Evolutionary conservation across 2,888 invertebrate genomes (phyloP).

Genomic region (Arge pagana): DNA sequence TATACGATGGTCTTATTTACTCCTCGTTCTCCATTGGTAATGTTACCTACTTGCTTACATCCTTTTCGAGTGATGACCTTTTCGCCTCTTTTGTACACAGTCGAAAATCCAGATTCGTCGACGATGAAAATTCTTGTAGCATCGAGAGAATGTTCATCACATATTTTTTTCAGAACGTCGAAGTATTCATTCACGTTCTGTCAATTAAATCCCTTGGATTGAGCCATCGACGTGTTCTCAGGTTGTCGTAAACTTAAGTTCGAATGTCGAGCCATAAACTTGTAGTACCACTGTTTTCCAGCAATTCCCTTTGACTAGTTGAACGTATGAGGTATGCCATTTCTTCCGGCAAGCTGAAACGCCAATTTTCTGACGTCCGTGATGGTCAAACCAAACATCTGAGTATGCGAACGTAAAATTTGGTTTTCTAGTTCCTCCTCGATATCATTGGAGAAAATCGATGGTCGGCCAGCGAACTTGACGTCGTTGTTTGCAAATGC

Average conservation of each 20-base stretch:
- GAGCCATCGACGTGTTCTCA: constrained; percentile 26
- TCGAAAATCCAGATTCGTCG: constrained; percentile 33
- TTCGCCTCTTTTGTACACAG: constrained; percentile 28
- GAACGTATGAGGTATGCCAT: constrained; percentile 66
- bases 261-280: constrained; percentile 28
- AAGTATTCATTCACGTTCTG: constrained; percentile 31
- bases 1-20: constrained; percentile 34
- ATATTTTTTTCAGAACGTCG: constrained; percentile 31
- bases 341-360: constrained; percentile 34
- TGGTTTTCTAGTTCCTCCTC: background rate
- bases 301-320: constrained; percentile 54
- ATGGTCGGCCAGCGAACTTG: constrained; percentile 10
- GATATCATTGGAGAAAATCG: background rate
- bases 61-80: constrained; percentile 30
- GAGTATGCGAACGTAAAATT: constrained; percentile 7
- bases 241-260: constrained; percentile 27
- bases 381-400: constrained; percentile 6
- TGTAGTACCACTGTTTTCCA: constrained; percentile 57
- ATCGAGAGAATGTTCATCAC: constrained; percentile 28
- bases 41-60: constrained; percentile 26
- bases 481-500: constrained; percentile 9
- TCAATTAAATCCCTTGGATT: constrained; percentile 29
- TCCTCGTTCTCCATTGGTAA: constrained; percentile 33
- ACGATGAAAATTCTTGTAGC: constrained; percentile 30
- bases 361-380: constrained; percentile 8